Percentiles rank a stretch among this genome's conserved stretches.
Evolutionary conservation across 2,113 vertebrate genomes (phyloP).

Genomic region (Psittacula cyanocephala): DNA sequence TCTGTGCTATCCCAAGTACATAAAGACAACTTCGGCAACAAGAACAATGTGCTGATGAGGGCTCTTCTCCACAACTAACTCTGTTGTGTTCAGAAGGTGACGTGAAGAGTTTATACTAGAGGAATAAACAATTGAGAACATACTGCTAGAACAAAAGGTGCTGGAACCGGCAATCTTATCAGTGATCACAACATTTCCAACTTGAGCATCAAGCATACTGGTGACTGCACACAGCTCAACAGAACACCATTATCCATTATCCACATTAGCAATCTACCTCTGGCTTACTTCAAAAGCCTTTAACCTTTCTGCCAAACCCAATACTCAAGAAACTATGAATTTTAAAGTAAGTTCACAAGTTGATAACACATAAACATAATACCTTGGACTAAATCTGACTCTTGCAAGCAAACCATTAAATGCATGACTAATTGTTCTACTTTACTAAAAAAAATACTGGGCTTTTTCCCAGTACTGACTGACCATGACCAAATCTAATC

Average conservation of each 20-base stretch:
- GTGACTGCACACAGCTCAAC: slow-evolving; percentile 10
- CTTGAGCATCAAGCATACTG: neutral
- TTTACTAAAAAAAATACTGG: slow-evolving; percentile 42
- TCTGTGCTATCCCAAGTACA: slow-evolving; percentile 34
- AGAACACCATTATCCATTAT: neutral
- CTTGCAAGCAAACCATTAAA: slow-evolving; percentile 37
- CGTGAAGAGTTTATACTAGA: slow-evolving; percentile 9
- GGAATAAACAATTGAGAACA: slow-evolving; percentile 42
- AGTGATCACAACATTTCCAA: neutral
- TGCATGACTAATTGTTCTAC: slow-evolving; percentile 37
- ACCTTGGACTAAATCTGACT: neutral
- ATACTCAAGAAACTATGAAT: neutral
- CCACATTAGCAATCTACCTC: neutral
- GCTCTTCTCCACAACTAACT: neutral
- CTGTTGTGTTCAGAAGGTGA: slow-evolving; percentile 12
- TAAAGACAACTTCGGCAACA: slow-evolving; percentile 33
- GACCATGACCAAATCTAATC: slow-evolving; percentile 34
- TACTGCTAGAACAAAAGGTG: slow-evolving; percentile 27
- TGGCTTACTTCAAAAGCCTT: neutral
- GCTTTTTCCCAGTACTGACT: slow-evolving; percentile 27
- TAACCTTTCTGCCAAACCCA: neutral
- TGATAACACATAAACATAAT: slow-evolving; percentile 1
- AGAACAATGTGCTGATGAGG: slow-evolving; percentile 37
- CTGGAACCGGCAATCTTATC: neutral
- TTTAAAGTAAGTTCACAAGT: neutral